These are phyloP conservation scores for Leptinotarsa defecta DNA, from an alignment of 1,140 invertebrate genomes.

Conservation along the genomic window DNA sequence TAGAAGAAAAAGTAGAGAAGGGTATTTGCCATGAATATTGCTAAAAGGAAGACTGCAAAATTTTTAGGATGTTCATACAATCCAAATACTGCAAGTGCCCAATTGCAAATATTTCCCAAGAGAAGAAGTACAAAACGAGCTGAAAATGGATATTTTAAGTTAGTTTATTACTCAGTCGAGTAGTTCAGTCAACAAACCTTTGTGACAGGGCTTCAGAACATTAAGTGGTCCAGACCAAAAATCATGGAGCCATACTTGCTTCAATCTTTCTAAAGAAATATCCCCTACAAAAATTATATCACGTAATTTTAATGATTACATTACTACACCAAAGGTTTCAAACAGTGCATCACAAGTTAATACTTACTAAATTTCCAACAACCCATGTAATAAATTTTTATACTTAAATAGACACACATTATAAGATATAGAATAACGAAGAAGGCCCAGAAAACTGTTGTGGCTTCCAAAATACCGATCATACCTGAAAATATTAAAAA, in stretches of 20 bases:
- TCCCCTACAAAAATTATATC: constrained; percentile 42
- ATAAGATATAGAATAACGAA: constrained; percentile 76
- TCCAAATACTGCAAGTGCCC: constrained; percentile 74
- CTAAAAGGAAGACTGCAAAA: constrained; percentile 82
- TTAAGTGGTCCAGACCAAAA: constrained; percentile 53
- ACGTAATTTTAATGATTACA: too few relatives aligned
- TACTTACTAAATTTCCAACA: constrained; percentile 70
- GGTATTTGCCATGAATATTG: constrained; percentile 82
- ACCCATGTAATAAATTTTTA: constrained; percentile 88
- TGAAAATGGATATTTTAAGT: constrained; percentile 33
- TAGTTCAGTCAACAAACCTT: constrained; percentile 31
- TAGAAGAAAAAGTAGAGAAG: constrained; percentile 84
- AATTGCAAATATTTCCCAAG: constrained; percentile 76
- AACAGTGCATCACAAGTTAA: background rate
- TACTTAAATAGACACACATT: constrained; percentile 72
- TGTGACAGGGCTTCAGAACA: constrained; percentile 62
- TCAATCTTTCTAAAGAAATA: constrained; percentile 59
- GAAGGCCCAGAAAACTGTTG: constrained; percentile 74
- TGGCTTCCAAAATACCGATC: constrained; percentile 77
- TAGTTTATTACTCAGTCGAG: constrained; percentile 2
- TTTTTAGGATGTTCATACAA: constrained; percentile 68
- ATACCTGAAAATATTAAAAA: constrained; percentile 66
- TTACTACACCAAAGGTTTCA: too few relatives aligned
- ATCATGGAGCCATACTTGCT: constrained; percentile 56
- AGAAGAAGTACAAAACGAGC: constrained; percentile 63